Evolutionary conservation across 2,888 invertebrate genomes (phyloP), one percentile per base, ranked within the genome.

Genomic region (Xiphydria camelus): DNA sequence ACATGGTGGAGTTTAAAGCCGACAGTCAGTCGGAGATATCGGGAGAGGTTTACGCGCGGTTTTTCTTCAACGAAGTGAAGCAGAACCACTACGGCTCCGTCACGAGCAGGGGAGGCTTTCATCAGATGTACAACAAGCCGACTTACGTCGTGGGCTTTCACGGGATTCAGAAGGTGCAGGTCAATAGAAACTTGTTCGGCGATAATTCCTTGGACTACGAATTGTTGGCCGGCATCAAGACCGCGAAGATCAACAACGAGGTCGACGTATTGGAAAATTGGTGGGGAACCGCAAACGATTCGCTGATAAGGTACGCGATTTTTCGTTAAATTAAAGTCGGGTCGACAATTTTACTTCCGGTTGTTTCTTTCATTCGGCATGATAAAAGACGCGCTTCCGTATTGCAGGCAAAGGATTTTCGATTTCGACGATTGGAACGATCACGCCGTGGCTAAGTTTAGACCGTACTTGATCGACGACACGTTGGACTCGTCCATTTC

Each of bases 381-480:
- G n/a, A n/a, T n/a, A n/a, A n/a, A n/a, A n/a, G n/a, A n/a, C n/a
- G n/a, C n/a, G n/a, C n/a, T n/a, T n/a, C n/a, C n/a, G n/a, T 32
- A 33, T 46, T 47, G 1, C 35, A 66, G 66, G 58, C 81, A 84
- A 38, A 83, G 86, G 67, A 95, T 98, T 63, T 97, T 98, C 70
- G 98, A 98, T 77, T 97, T 99, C 76, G 96, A 99, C 72, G 97
- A 98, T 72, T 99, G 99, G 98, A 99, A 99, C 73, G 93, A 94
- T 75, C 95, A 94, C 73, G 96, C 96, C 0, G 85, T 96, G 39
- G 97, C 96, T 0, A 83, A 87, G 9, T 99, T 89, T 74, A 82
- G 87, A 41, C 99, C 98, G 0, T 98, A 86, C 73, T 81, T 96
- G 45, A 82, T 88, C 0, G 87, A 87, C 67, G 87, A 91, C 55